These are phyloP conservation scores for Charanyca ferruginea DNA, from an alignment of 2,888 invertebrate genomes.

Conservation along the genomic window DNA sequence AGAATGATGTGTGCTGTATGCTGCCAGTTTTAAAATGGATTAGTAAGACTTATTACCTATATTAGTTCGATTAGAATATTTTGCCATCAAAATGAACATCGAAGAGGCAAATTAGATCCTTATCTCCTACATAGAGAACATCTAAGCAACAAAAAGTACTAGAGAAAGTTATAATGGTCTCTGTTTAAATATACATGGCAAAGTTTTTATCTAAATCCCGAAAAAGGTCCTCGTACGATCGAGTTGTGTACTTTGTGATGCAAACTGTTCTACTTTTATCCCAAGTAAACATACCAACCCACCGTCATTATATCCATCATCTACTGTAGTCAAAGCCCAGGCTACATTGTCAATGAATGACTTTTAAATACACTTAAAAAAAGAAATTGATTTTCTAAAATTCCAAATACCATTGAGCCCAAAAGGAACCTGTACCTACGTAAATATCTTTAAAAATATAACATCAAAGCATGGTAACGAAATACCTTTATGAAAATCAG, in stretches of 20 bases:
- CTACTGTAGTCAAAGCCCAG: conserved; percentile 33
- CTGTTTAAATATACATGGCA: conserved; percentile 64
- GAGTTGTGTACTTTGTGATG: conserved; percentile 56
- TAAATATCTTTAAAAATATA: neutral
- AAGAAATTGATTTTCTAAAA: conserved; percentile 6
- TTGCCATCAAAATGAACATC: conserved; percentile 29
- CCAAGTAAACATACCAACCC: conserved; percentile 55
- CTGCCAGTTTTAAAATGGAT: no score
- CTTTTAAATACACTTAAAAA: neutral
- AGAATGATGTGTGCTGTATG: no score
- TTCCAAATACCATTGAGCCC: neutral
- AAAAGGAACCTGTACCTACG: conserved; percentile 1
- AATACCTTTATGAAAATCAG: conserved; percentile 34
- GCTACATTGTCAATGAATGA: conserved; percentile 34
- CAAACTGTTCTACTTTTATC: conserved; percentile 59
- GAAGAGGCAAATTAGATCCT: conserved; percentile 27
- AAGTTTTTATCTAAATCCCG: conserved; percentile 68
- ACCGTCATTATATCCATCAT: conserved; percentile 29
- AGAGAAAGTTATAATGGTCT: conserved; percentile 67
- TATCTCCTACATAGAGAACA: conserved; percentile 24
- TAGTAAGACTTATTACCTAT: neutral
- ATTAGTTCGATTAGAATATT: conserved; percentile 43
- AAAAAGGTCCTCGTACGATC: conserved; percentile 67
- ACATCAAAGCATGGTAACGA: conserved; percentile 27
- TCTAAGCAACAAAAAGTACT: conserved; percentile 48